Percentiles rank a stretch among this genome's conserved stretches.
These are phyloP conservation scores for Coleophora deauratella DNA, from an alignment of 2,888 invertebrate species.

Conservation along the genomic window DNA sequence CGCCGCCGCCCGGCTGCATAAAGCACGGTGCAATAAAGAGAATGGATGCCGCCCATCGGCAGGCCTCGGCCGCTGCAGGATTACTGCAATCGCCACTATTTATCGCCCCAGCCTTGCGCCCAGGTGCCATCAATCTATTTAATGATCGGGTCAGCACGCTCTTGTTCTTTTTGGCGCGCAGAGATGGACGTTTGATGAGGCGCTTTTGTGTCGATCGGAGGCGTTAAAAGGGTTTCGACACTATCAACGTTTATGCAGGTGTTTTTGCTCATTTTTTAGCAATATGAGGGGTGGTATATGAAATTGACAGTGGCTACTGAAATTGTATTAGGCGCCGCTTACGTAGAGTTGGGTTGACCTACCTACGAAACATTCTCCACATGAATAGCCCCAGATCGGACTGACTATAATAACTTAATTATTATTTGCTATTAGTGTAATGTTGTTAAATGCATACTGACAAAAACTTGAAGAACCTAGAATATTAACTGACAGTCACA, in stretches of 20 bases:
- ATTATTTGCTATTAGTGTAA: too few relatives aligned
- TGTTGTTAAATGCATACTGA: too few relatives aligned
- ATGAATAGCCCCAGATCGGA: too few relatives aligned
- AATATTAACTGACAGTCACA: too few relatives aligned
- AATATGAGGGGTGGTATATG: constrained; percentile 22
- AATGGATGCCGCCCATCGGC: constrained; percentile 72
- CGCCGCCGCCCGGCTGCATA: constrained; percentile 51
- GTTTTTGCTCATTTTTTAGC: constrained; percentile 29
- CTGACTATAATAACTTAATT: too few relatives aligned
- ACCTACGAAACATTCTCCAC: not conserved
- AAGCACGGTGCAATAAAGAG: constrained; percentile 74
- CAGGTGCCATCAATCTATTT: constrained; percentile 75
- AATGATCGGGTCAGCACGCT: constrained; percentile 74
- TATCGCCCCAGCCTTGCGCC: constrained; percentile 71
- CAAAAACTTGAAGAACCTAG: too few relatives aligned
- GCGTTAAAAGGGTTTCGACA: constrained; percentile 61
- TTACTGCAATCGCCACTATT: constrained; percentile 74
- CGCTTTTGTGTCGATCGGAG: constrained; percentile 65
- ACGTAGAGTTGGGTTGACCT: not conserved
- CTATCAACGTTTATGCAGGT: constrained; percentile 35
- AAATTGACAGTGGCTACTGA: constrained; percentile 18
- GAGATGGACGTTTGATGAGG: constrained; percentile 73
- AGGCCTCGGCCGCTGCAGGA: constrained; percentile 61
- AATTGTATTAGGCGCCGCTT: constrained; percentile 8
- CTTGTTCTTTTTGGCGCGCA: constrained; percentile 61